Conservation (phyloP, 2,888 invertebrate genomes). For the Euplagia quadripunctaria region DNA sequence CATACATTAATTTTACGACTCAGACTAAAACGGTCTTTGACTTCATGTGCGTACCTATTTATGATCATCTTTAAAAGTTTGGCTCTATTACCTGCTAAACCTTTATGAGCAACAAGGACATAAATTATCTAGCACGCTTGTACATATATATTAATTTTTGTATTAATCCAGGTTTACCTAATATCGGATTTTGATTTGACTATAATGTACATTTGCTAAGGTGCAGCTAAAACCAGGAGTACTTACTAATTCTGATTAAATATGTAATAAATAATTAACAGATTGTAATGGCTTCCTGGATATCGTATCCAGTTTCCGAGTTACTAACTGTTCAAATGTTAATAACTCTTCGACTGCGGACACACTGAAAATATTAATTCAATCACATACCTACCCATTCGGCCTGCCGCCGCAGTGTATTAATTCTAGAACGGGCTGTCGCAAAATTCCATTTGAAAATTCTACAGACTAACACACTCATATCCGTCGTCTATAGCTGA, state of each 20-base stretch:
- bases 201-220: not conserved
- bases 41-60: not conserved
- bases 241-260: conserved; percentile 15
- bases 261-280: conserved; percentile 14
- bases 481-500: conserved; percentile 65
- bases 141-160: not conserved
- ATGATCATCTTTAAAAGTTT: not conserved
- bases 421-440: conserved; percentile 72
- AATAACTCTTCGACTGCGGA: conserved; percentile 36
- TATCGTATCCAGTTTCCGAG: conserved; percentile 4
- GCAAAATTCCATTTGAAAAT: conserved; percentile 76
- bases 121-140: not conserved
- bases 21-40: not conserved
- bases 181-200: not conserved
- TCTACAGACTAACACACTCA: conserved; percentile 60
- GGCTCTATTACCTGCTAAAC: not conserved
- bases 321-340: conserved; percentile 22
- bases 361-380: conserved; percentile 69
- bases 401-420: conserved; percentile 66
- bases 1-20: not conserved
- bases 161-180: not conserved
- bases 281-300: conserved; percentile 8
- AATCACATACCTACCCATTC: conserved; percentile 53
- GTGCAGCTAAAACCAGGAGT: not conserved
- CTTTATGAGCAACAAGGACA: not conserved